Base-by-base conservation (phyloP, 2,888 invertebrate genomes). In the Serrognathus titanus region DNA sequence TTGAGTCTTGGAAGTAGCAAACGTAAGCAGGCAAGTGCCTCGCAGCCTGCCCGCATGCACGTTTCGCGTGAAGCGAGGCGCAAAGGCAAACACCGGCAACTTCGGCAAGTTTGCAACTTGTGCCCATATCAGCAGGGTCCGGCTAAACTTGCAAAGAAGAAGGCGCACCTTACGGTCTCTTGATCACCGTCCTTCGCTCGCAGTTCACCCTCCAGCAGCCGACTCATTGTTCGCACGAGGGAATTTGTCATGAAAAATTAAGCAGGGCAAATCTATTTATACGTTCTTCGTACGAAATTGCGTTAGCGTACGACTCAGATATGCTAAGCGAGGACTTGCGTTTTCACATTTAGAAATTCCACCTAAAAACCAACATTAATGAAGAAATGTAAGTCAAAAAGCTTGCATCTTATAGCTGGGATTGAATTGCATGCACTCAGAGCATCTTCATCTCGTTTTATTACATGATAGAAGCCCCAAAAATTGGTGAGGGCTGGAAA, bases 21-120 rank as follows among this genome's bases (percentile, higher is more conserved):
- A 43, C 43, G 43, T 43, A 43, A 43, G 40, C 40, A 40, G 5
- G 40, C 40, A 13, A 11, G 13, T 11, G 12, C 13, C 11, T 16
- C 13, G 49, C 11, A 12, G 37, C 35, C 13, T 65, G 67, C 72
- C 71, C 71, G 74, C 73, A 73, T 72, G 68, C 67, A 68, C 70
- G 71, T 66, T 66, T 66, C 70, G 71, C 71, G 75, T 75, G 75
- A 73, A 77, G 63, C 72, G 70, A 74, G 72, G 75, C 77, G 77
- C 73, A 74, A 76, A 76, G 72, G 75, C 76, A 77, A 77, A 77
- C 75, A 76, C 71, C 66, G 68, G 67, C 66, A 72, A 74, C 66
- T 73, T 74, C 61, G 64, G 59, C 63, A 70, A 72, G 66, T 71
- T 71, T 66, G 58, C 62, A 67, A 70, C 65, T 69, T 69, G 65